phyloP scores from a whole-genome alignment of 2,113 vertebrate species.

The Melanostigma gelatinosum region DNA sequence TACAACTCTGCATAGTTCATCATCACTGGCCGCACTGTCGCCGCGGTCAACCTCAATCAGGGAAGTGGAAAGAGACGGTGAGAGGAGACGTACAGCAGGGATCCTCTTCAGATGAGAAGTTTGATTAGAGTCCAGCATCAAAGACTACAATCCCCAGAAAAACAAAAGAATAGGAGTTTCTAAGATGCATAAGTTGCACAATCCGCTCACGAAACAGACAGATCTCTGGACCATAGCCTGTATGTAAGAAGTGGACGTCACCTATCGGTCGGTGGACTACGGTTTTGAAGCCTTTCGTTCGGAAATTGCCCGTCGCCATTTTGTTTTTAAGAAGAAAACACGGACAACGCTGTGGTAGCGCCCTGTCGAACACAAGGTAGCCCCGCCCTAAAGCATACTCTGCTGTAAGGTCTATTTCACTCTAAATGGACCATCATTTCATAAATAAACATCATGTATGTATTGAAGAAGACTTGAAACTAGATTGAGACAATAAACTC shows the following conservation, averaged over 20 bases:
- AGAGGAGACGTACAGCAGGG: background rate
- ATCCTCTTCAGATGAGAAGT: constrained; percentile 14
- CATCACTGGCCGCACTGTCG: background rate
- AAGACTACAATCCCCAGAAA: background rate
- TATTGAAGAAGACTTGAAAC: background rate
- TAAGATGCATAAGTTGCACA: background rate
- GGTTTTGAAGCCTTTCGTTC: background rate
- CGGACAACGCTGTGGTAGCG: background rate
- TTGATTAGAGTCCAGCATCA: background rate
- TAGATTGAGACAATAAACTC: background rate
- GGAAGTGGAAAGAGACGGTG: background rate
- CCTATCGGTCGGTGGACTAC: too few species aligned
- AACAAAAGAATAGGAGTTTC: background rate
- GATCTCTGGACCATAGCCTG: background rate
- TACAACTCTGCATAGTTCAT: constrained; percentile 15
- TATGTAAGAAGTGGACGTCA: background rate
- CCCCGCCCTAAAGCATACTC: background rate
- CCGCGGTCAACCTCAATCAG: background rate
- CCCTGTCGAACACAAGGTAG: background rate
- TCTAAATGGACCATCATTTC: background rate
- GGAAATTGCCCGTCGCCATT: background rate
- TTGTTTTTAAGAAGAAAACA: background rate
- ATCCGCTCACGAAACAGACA: background rate
- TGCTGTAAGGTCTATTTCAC: background rate
- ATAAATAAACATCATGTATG: too few species aligned